Evolutionary conservation across 2,113 vertebrate genomes (phyloP), one percentile per base, ranked within the genome.

Genomic region (Syrmaticus mikado): DNA sequence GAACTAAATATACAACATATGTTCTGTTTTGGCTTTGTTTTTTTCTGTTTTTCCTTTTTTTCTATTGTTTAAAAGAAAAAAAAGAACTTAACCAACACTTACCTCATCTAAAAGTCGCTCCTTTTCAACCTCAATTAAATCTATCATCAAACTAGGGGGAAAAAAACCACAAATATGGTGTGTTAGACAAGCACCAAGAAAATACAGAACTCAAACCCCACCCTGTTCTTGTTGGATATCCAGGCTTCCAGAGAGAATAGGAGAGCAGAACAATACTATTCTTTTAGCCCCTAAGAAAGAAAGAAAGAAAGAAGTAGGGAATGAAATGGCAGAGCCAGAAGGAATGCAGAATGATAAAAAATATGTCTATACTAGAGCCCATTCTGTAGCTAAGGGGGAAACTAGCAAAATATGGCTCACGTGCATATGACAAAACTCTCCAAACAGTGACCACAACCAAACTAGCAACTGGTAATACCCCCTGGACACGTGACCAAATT

Each of bases 51-150:
- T 60, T 24, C 1, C 5, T 60, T 34, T 61, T 36, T 36, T 14
- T 17, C 34, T 61, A 24, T 0, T 0, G 0, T 13, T 68, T 77
- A 66, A 81, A 24, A 38, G n/a, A 40, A 40, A 40, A 40, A 5
- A 15, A 40, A 40, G 18, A 87, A 66, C 8, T 72, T 46, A 43
- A 24, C 57, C 40, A 70, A 73, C 21, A 65, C 94, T 98, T 97
- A 99, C 99, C 98, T 99, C 98, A 68, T 99, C 99, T 19, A 99
- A 96, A 73, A 97, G 98, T 94, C 98, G 98, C 18, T 98, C 98
- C 96, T 99, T 99, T 95, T 98, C 96, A 11, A 99, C 95, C 96
- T 99, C 98, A 32, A 74, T 90, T 67, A 99, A 58, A 90, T 99
- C 98, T 80, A 99, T 98, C 92, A 82, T 92, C 76, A 99, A 94